Conservation (phyloP, 2,113 vertebrate genomes). For the Aleadryas rufinucha region DNA sequence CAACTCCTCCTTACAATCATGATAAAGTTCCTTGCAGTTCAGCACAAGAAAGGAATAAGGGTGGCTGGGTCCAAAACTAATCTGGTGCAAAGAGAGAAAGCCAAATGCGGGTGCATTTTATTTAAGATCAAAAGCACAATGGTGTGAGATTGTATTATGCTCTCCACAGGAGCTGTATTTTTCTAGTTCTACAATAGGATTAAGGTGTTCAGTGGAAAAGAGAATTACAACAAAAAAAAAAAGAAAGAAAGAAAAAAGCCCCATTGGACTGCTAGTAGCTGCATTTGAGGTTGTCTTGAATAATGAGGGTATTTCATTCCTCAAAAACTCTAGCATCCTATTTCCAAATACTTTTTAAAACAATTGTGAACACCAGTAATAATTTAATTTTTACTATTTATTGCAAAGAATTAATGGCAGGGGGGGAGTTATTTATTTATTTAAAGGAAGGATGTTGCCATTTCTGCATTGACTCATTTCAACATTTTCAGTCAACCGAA, state of each 20-base stretch:
- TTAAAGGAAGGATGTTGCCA: not conserved
- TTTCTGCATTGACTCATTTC: slow-evolving; percentile 10
- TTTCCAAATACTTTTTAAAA: not conserved
- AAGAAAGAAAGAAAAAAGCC: not conserved
- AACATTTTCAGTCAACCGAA: slow-evolving; percentile 9
- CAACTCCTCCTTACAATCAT: not conserved
- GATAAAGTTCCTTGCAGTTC: slow-evolving; percentile 4
- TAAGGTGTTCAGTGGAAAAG: slow-evolving; percentile 47
- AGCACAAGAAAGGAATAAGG: slow-evolving; percentile 23
- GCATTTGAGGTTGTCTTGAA: not conserved
- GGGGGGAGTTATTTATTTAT: not conserved
- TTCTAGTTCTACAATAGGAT: slow-evolving; percentile 41
- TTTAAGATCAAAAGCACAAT: slow-evolving; percentile 52
- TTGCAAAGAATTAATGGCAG: not conserved
- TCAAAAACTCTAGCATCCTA: not conserved
- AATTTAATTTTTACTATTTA: not conserved
- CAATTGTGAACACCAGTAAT: not conserved
- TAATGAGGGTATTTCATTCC: not conserved
- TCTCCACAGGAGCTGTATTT: slow-evolving; percentile 49
- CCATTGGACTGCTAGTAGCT: not conserved
- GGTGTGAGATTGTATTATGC: slow-evolving; percentile 46
- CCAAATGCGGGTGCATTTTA: slow-evolving; percentile 23
- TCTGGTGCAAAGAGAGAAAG: slow-evolving; percentile 7
- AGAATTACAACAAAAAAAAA: not conserved
- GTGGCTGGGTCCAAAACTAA: slow-evolving; percentile 1